Evolutionary conservation across 2,113 vertebrate genomes (phyloP).

Genomic region (Alligator sinensis): DNA sequence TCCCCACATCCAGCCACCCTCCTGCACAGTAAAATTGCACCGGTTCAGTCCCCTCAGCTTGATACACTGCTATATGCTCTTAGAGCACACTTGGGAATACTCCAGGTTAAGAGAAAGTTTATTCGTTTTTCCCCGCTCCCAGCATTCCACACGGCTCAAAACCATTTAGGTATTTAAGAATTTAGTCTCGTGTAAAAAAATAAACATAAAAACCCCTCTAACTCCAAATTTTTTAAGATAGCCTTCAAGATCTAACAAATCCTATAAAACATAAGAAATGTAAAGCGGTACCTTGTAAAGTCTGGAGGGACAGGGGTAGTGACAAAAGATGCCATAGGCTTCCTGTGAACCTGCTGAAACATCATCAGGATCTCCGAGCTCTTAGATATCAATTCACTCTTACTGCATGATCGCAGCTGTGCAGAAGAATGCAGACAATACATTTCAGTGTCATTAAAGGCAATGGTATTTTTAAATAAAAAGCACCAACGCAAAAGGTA

Average conservation of each 20-base stretch:
- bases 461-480: background rate
- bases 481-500: background rate
- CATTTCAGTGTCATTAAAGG: background rate
- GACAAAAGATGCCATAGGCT: conserved; percentile 98
- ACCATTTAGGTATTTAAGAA: background rate
- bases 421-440: background rate
- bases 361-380: conserved; percentile 98
- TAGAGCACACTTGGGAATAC: background rate
- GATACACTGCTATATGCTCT: background rate
- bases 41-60: too few species aligned
- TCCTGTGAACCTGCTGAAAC: conserved; percentile 99
- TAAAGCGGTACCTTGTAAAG: conserved; percentile 89
- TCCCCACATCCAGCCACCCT: background rate
- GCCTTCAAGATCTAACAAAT: background rate
- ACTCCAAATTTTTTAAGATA: background rate
- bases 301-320: conserved; percentile 98
- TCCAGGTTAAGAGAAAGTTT: background rate
- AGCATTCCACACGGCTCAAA: background rate
- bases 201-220: too few species aligned
- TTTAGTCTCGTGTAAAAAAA: background rate
- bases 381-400: conserved; percentile 96
- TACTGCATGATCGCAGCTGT: conserved; percentile 96
- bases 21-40: background rate
- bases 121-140: background rate
- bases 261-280: background rate